phyloP scores from a whole-genome alignment of 2,888 invertebrate genomes.

The Escarpia spicata region DNA sequence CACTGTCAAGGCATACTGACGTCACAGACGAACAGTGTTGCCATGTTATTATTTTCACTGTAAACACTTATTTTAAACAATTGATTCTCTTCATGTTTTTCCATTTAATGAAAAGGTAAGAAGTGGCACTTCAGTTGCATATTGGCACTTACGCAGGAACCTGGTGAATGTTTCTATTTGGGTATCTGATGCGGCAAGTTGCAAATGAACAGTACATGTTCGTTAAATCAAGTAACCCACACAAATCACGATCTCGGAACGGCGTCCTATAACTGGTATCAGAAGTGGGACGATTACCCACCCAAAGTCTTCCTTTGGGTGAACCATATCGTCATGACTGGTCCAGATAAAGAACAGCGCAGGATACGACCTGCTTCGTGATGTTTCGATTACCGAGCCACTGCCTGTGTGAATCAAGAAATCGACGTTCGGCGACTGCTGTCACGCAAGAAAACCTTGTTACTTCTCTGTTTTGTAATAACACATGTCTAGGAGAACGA shows the following conservation, averaged over 20 bases:
- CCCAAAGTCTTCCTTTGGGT: neutral
- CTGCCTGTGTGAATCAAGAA: too few relatives aligned
- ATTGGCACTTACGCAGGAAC: neutral
- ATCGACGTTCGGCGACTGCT: too few relatives aligned
- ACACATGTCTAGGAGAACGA: neutral
- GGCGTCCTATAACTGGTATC: neutral
- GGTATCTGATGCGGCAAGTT: neutral
- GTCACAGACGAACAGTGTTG: neutral
- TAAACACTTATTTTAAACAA: neutral
- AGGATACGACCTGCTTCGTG: neutral
- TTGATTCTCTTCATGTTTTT: neutral
- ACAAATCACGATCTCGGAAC: neutral
- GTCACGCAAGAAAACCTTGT: neutral
- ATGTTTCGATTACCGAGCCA: neutral
- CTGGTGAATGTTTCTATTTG: neutral
- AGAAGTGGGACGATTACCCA: neutral
- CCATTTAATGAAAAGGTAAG: too few relatives aligned
- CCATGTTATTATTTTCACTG: neutral
- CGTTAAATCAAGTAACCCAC: neutral
- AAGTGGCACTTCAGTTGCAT: neutral
- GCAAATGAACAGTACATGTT: neutral
- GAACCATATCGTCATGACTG: neutral
- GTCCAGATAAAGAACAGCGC: neutral
- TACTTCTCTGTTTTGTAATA: neutral
- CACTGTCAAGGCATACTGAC: neutral